Evolutionary conservation across 2,797 vertebrate species (phyloP), one percentile per base, ranked within the genome.

Genomic region (Lateolabrax maculatus): DNA sequence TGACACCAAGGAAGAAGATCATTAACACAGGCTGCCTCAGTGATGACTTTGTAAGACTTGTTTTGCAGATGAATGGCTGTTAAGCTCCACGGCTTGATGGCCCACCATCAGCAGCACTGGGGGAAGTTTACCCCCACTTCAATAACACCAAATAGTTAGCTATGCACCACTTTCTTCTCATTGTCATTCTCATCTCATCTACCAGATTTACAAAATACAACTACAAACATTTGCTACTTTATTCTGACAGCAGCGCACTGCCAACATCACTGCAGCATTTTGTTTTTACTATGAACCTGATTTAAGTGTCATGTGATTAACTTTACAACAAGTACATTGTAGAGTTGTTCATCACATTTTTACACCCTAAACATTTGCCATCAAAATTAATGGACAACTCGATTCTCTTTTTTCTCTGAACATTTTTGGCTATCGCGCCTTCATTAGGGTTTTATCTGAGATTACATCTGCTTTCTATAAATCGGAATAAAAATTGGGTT

Each of bases 21-120:
- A 46, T 46, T 64, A 41, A 65, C 31, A 36, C 60, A 44, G 9
- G 9, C 65, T 9, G 31, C 44, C 27, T n/a, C 55, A 19, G 3
- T 43, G 27, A 43, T 43, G 18, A 56, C 18, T 1, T 71, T 43
- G n/a, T 12, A 36, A 46, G 41, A 48, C 51, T 27, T 55, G 49
- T 25, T 65, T 49, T 57, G 23, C 62, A 75, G 19, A 65, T 75
- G 62, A 75, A 75, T 49, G 29, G 3, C 37, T 73, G 23, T 48
- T 74, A 37, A 46, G 37, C 51, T 65, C 31, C 21, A 9, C 5
- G 11, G 49, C 29, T 63, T 53, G 49, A 62, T 19, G 48, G 37
- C 25, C 2, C 1, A 9, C 1, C 29, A 62, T 52, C 36, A 72
- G 36, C 8, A 62, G 12, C 18, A 71, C 1, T 41, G 5, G 31